Percentiles rank a stretch among this genome's conserved stretches.
phyloP scores from a whole-genome alignment of 2,888 invertebrate species.

The Chaetogeoica ovagalla region DNA sequence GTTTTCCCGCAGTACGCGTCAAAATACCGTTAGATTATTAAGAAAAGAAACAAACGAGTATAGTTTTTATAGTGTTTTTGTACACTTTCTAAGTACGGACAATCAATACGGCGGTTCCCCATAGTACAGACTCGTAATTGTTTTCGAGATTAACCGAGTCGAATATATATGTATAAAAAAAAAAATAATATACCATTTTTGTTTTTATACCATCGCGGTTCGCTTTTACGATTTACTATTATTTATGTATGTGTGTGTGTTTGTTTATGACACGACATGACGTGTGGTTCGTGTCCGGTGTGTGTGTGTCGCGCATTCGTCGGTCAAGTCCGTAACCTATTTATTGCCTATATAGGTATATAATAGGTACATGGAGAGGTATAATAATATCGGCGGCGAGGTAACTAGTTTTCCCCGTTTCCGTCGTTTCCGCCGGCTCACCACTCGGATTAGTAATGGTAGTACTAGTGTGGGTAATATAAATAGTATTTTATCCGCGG shows the following conservation, averaged over 20 bases:
- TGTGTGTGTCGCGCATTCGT: background rate
- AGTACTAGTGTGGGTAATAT: too few species aligned
- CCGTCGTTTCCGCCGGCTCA: background rate
- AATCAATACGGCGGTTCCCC: too few species aligned
- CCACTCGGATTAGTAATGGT: too few species aligned
- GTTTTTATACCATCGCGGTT: background rate
- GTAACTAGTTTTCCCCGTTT: constrained; percentile 24
- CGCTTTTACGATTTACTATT: background rate
- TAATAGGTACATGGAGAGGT: background rate
- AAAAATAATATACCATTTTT: background rate
- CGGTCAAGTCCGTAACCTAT: constrained; percentile 15
- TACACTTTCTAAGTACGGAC: background rate
- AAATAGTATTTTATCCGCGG: too few species aligned
- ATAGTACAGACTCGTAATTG: background rate
- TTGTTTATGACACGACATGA: background rate
- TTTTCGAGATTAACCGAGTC: constrained; percentile 5
- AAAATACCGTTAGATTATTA: constrained; percentile 2
- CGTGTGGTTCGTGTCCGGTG: background rate
- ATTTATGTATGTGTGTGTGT: too few species aligned
- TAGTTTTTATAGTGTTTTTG: background rate
- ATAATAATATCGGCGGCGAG: background rate
- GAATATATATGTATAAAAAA: background rate
- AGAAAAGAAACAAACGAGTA: background rate
- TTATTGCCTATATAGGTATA: background rate
- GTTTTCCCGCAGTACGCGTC: too few species aligned